These are phyloP conservation scores for Meteorus sp. DNA, from an alignment of 1,140 invertebrate genomes.

Conservation along the genomic window DNA sequence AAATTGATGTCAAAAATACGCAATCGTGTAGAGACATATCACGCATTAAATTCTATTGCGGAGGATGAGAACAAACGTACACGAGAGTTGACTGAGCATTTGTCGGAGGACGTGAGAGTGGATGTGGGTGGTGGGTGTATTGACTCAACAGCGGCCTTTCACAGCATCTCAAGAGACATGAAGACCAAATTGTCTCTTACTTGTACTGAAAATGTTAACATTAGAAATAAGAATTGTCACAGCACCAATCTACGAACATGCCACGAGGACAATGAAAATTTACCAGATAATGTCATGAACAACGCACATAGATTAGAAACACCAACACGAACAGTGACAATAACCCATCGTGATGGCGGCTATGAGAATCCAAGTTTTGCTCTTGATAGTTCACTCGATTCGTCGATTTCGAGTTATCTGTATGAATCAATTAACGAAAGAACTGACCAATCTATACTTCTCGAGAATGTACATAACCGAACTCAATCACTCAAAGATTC, in stretches of 20 bases:
- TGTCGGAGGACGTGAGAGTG: background rate
- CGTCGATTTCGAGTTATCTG: constrained; percentile 43
- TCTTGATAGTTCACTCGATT: constrained; percentile 50
- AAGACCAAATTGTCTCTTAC: constrained; percentile 42
- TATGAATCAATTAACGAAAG: constrained; percentile 32
- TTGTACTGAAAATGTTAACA: background rate
- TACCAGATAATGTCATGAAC: background rate
- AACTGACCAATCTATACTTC: background rate
- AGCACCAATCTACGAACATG: too few species aligned
- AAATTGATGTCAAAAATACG: constrained; percentile 62
- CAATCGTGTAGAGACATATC: constrained; percentile 36
- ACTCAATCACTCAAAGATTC: background rate
- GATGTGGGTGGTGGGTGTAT: background rate
- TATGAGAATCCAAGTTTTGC: constrained; percentile 56
- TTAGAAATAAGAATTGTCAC: too few species aligned
- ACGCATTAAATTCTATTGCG: constrained; percentile 27
- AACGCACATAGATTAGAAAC: background rate
- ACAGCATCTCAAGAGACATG: constrained; percentile 34
- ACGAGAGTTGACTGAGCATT: constrained; percentile 14
- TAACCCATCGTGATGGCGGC: background rate
- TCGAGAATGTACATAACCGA: background rate
- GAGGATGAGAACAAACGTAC: constrained; percentile 16
- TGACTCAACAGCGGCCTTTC: background rate
- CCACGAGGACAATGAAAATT: background rate
- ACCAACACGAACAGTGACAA: background rate